Percentiles rank a stretch among this genome's conserved stretches.
These are phyloP conservation scores for Tuberolachnus salignus DNA, from an alignment of 2,888 invertebrate genomes.

Conservation along the genomic window DNA sequence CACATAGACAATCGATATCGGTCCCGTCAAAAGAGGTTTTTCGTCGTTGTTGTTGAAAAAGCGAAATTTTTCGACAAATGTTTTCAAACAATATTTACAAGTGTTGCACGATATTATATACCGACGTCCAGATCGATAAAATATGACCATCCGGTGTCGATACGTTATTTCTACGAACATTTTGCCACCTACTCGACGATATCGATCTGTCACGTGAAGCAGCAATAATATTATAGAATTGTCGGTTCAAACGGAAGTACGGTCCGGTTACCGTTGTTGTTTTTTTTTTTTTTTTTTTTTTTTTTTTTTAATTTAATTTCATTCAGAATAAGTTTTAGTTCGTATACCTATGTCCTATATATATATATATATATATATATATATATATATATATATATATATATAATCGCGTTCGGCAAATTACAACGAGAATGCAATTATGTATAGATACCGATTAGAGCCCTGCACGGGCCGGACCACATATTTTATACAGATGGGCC, in stretches of 20 bases:
- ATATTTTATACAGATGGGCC: no score
- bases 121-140: not conserved
- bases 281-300: constrained; percentile 17
- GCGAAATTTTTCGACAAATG: not conserved
- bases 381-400: no score
- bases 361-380: no score
- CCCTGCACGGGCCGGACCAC: no score
- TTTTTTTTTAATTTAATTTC: not conserved
- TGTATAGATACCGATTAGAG: no score
- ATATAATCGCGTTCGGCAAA: not conserved
- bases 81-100: constrained; percentile 16
- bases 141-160: not conserved
- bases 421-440: no score
- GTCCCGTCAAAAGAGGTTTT: constrained; percentile 6
- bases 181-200: constrained; percentile 3
- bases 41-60: not conserved
- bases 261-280: constrained; percentile 17
- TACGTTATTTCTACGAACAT: constrained; percentile 7
- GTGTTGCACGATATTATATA: constrained; percentile 8
- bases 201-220: constrained; percentile 11
- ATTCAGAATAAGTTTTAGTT: constrained; percentile 20
- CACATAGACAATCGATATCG: not conserved
- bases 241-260: constrained; percentile 21
- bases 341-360: not conserved
- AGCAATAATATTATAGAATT: no score